Base-by-base conservation (phyloP, 2,888 invertebrate genomes). In the Ormyrus rosae region DNA sequence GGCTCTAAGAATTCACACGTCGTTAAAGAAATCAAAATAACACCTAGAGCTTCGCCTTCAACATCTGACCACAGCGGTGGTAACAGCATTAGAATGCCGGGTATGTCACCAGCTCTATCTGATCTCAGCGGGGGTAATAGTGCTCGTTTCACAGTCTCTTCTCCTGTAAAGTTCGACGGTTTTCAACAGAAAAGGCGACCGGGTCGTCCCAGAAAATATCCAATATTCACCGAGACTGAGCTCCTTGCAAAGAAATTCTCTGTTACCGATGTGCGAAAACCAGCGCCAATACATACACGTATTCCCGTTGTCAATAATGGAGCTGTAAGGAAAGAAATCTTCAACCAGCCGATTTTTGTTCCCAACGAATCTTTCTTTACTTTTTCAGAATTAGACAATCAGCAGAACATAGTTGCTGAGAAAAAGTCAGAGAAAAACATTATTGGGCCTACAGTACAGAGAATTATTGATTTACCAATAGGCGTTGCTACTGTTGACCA, bases 1-100 rank as follows among this genome's bases (percentile, higher is more conserved):
- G 82, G 77, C n/a, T 69, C 76, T 2, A 73, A 48, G 9, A 81
- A 79, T 34, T 61, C 61, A 0, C 81, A 79, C 9, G 76, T 81
- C 2, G 61, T 81, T 13, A 83, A 83, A 56, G 82, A 83, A 45
- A 79, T 83, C 10, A 83, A 83, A 58, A 83, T 83, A 48, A 79
- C 79, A 0, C 82, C 82, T 6, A 80, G 68, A 34, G 34, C 70
- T 46, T 60, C 55, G 4, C 34, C 34, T 34, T 34, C 34, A 34
- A 34, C 34, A 34, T 34, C 34, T 34, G 34, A 34, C 34, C 4
- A 34, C 5, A 73, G 70, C 4, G 46, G 67, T 2, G 56, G 67
- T 4, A 45, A 19, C 8, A 67, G 60, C 11, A 13, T 11, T 7
- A 10, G 70, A 5, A 61, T 72, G 8, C 67, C 72, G 4, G 11